These are phyloP conservation scores for Dasypus novemcinctus DNA, from an alignment of 2,113 vertebrate genomes.

Conservation along the genomic window DNA sequence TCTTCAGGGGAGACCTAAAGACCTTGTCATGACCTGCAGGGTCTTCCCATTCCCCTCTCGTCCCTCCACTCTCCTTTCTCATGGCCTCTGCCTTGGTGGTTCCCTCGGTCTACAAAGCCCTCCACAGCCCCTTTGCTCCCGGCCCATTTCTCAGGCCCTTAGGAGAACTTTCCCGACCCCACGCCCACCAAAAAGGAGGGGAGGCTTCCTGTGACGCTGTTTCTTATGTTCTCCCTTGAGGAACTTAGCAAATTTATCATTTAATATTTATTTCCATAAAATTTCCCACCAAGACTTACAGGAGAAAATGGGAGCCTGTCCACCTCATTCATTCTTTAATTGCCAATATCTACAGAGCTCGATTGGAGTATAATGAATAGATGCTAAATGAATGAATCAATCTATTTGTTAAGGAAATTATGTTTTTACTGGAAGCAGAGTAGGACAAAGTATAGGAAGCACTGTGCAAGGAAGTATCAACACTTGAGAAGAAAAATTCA, in stretches of 20 bases:
- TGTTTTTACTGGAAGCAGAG: not conserved
- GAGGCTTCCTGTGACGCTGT: accelerated
- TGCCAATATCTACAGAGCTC: not conserved
- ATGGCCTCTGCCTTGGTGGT: accelerated
- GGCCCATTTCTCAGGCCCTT: not conserved
- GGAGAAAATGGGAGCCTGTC: too few species aligned
- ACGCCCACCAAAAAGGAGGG: not conserved
- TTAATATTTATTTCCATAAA: not conserved
- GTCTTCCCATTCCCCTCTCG: accelerated
- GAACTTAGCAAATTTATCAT: not conserved
- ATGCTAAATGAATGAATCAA: not conserved
- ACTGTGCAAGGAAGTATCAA: not conserved
- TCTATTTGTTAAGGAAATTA: not conserved
- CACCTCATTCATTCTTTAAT: not conserved
- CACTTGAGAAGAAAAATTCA: not conserved
- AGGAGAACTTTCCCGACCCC: not conserved
- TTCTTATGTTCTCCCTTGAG: not conserved
- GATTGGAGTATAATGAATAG: not conserved
- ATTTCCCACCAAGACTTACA: not conserved
- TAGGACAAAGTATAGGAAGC: not conserved
- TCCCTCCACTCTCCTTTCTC: accelerated
- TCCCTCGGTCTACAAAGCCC: too few species aligned
- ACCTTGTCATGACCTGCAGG: too few species aligned
- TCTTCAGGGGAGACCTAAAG: too few species aligned
- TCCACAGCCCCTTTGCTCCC: not conserved